Evolutionary conservation across 2,113 vertebrate species (phyloP).

Genomic region (Naja naja): DNA sequence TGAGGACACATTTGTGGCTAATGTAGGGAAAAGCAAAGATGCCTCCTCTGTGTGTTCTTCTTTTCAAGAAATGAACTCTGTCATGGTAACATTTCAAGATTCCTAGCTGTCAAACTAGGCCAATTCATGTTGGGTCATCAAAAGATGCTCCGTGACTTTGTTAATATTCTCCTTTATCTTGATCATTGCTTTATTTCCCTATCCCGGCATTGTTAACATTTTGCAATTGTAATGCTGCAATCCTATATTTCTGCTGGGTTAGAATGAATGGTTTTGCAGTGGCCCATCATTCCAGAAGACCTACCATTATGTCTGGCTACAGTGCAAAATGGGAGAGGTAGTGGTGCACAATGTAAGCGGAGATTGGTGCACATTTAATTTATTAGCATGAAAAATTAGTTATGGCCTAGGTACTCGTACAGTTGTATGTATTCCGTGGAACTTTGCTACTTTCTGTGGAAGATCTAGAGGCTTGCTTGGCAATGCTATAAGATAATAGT

Average conservation of each 20-base stretch:
- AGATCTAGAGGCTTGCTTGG: not conserved
- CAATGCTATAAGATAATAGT: not conserved
- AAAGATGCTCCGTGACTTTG: not conserved
- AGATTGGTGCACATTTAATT: not conserved
- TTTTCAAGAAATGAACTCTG: slow-evolving; percentile 60
- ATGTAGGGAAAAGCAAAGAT: not conserved
- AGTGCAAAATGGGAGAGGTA: not conserved
- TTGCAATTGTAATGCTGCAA: not conserved
- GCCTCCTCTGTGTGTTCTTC: slow-evolving; percentile 11
- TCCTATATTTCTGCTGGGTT: not conserved
- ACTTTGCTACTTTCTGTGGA: not conserved
- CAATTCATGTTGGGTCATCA: not conserved
- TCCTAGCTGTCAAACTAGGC: not conserved
- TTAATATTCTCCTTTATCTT: not conserved
- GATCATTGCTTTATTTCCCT: not conserved
- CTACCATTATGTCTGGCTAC: no score
- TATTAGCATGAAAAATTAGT: not conserved
- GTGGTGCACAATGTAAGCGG: not conserved
- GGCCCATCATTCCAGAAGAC: no score
- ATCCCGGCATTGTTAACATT: not conserved
- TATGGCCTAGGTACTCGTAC: no score
- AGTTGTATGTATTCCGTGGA: not conserved
- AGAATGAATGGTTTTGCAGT: not conserved
- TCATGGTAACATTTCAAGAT: slow-evolving; percentile 15
- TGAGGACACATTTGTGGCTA: not conserved